Conservation (phyloP, 2,888 invertebrate genomes). For the Acheta domesticus region DNA sequence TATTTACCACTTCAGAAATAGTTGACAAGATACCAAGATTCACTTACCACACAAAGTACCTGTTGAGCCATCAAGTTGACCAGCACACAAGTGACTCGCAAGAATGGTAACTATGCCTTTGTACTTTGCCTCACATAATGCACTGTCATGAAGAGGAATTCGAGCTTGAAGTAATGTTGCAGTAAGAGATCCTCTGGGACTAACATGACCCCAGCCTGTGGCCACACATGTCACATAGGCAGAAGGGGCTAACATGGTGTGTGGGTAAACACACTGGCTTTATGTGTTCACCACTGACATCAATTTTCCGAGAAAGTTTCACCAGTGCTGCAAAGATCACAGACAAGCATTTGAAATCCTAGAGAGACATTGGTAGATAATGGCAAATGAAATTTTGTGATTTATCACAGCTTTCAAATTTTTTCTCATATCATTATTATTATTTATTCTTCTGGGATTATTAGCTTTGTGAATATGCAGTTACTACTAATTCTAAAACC, state of each 20-base stretch:
- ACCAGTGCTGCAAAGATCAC: conserved; percentile 65
- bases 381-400: too few species aligned
- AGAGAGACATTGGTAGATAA: too few species aligned
- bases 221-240: conserved; percentile 58
- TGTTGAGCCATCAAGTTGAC: conserved; percentile 78
- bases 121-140: conserved; percentile 58
- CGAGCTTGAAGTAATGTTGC: conserved; percentile 75
- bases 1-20: too few species aligned
- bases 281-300: conserved; percentile 57
- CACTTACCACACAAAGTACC: conserved; percentile 84
- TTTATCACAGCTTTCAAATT: too few species aligned
- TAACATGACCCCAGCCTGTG: conserved; percentile 85
- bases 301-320: conserved; percentile 76
- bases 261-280: conserved; percentile 41
- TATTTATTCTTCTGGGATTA: background rate
- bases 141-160: conserved; percentile 64
- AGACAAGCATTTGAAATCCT: too few species aligned
- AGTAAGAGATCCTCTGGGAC: conserved; percentile 73
- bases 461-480: too few species aligned
- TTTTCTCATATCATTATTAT: background rate
- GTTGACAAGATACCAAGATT: too few species aligned
- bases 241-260: conserved; percentile 59
- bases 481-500: too few species aligned
- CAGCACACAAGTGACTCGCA: conserved; percentile 83
- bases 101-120: conserved; percentile 64